Conservation (phyloP, 1,140 invertebrate genomes). For the Trichonephila clavata region DNA sequence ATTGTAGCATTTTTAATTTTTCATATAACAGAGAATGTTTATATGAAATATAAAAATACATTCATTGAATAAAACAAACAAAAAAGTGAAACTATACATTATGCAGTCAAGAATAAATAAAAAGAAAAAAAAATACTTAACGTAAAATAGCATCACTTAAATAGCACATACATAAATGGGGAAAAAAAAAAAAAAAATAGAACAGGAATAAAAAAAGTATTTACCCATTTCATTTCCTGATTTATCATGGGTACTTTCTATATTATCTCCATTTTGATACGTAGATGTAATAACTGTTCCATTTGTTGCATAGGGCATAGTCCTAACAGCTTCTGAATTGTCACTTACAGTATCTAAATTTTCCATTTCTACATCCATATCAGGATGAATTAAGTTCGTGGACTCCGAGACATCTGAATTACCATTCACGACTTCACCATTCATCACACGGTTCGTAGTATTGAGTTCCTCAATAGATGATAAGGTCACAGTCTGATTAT, state of each 20-base stretch:
- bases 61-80: too few relatives aligned
- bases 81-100: too few relatives aligned
- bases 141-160: too few relatives aligned
- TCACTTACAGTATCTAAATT: slow-evolving; percentile 69
- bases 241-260: slow-evolving; percentile 78
- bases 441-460: slow-evolving; percentile 83
- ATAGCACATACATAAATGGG: too few relatives aligned
- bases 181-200: too few relatives aligned
- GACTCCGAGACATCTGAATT: slow-evolving; percentile 59
- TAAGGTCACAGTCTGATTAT: slow-evolving; percentile 52
- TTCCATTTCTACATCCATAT: slow-evolving; percentile 85
- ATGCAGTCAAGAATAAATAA: too few relatives aligned
- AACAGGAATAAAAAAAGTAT: slow-evolving; percentile 39
- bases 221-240: slow-evolving; percentile 81
- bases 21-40: too few relatives aligned
- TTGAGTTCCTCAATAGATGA: slow-evolving; percentile 83
- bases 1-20: too few relatives aligned
- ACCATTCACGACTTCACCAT: slow-evolving; percentile 81
- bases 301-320: slow-evolving; percentile 68
- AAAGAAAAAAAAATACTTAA: too few relatives aligned
- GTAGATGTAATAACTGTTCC: slow-evolving; percentile 80
- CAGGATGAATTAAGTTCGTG: slow-evolving; percentile 78
- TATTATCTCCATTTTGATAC: slow-evolving; percentile 86
- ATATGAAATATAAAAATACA: too few relatives aligned
- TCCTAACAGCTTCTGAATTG: slow-evolving; percentile 55